Evolutionary conservation across 2,797 vertebrate species (phyloP), one percentile per base, ranked within the genome.

Genomic region (Furcifer pardalis): DNA sequence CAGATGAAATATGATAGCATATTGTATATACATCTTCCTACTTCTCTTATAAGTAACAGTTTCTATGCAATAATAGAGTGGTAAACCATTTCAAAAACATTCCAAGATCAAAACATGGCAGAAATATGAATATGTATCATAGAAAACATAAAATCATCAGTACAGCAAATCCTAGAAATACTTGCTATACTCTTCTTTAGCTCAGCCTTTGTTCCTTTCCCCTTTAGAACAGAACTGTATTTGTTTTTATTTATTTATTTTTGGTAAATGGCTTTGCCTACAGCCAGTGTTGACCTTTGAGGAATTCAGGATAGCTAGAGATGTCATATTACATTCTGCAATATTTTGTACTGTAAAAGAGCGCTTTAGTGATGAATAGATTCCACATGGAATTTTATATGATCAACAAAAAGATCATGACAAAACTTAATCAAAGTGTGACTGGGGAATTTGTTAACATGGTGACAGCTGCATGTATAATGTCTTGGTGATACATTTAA

Each of bases 311-410:
- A 80, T 75, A 85, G 49, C 81, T 90, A 62, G 44, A 81, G 25
- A 90, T 79, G 30, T 87, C 3, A 87, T 83, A 85, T 77, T 13
- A 19, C 52, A 52, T 52, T 15, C 62, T 25, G 74, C 78, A 87
- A 21, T 76, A 59, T 59, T 81, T 86, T 86, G 86, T 91, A 86
- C 52, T 49, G 79, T 78, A 87, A 93, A 84, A 76, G 5, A 46
- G 79, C 44, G 65, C 84, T 79, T 74, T 9, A 7, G 30, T 60
- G 27, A 81, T 63, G 89, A 83, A 81, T 25, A 0, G 46, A 84
- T 90, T 89, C 60, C 73, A 35, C 27, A 44, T 69, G 25, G 63
- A 49, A 76, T 88, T 90, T 86, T 59, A 90, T 13, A 84, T 89
- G 46, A 72, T 15, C 52, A 77, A n/a, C n/a, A n/a, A n/a, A 86